Evolutionary conservation across 64 coral and sea anemone genomes (phyloP).

Genomic region (Montipora cactus): DNA sequence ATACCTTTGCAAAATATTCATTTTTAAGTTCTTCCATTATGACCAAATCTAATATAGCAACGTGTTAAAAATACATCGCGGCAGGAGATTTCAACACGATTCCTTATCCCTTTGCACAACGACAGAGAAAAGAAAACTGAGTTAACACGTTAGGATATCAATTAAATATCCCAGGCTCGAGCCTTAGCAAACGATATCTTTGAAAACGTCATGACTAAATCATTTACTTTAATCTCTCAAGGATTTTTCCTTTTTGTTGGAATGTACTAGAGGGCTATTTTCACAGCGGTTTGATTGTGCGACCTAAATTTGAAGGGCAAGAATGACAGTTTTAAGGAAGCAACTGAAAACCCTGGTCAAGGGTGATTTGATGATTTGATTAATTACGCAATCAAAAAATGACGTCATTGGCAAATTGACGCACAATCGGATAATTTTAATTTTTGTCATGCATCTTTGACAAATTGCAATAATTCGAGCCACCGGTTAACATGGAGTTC

Average conservation of each 20-base stretch:
- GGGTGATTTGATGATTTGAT: neutral
- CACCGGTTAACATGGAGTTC: neutral
- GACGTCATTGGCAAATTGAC: neutral
- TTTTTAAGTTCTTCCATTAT: neutral
- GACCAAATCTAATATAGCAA: neutral
- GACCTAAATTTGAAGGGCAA: neutral
- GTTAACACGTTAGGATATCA: too few relatives aligned
- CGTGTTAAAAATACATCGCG: neutral
- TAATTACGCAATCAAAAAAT: neutral
- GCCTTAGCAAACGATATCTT: too few relatives aligned
- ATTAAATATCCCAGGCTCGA: too few relatives aligned
- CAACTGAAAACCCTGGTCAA: neutral
- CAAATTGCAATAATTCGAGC: neutral
- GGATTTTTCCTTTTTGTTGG: too few relatives aligned
- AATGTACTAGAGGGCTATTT: too few relatives aligned
- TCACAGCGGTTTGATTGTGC: neutral
- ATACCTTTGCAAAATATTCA: neutral
- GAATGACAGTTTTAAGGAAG: neutral
- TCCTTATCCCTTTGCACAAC: too few relatives aligned
- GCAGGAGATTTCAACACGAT: neutral
- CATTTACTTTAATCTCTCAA: too few relatives aligned
- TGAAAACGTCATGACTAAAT: too few relatives aligned
- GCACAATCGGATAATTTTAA: neutral
- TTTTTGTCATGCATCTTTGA: neutral
- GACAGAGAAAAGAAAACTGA: too few relatives aligned